Conservation (phyloP, 2,113 vertebrate genomes). For the Silurus meridionalis region DNA sequence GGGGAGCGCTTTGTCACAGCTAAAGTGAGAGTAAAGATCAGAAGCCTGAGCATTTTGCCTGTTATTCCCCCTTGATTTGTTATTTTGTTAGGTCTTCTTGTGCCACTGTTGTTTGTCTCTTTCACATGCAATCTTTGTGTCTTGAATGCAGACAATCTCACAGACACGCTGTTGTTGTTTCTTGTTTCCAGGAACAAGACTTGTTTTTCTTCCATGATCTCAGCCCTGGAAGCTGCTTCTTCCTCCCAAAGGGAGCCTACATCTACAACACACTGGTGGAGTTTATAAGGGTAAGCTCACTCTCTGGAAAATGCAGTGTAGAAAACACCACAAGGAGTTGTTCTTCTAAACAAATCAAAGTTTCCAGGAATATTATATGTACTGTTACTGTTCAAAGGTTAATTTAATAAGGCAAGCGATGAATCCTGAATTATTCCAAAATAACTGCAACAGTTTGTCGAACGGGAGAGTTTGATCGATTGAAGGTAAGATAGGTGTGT, state of each 20-base stretch:
- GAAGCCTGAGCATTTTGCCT: constrained; percentile 7
- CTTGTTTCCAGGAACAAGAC: constrained; percentile 85
- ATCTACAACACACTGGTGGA: constrained; percentile 91
- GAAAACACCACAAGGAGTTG: neutral
- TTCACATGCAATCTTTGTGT: neutral
- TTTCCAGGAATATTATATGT: constrained; percentile 11
- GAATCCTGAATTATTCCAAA: neutral
- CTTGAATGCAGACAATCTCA: neutral
- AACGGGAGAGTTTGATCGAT: neutral
- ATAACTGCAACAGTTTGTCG: neutral
- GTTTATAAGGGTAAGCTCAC: constrained; percentile 86
- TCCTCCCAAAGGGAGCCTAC: constrained; percentile 92
- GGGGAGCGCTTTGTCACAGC: constrained; percentile 49
- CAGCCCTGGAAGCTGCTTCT: constrained; percentile 97
- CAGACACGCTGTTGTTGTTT: constrained; percentile 8
- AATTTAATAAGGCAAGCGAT: neutral
- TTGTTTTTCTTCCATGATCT: constrained; percentile 98
- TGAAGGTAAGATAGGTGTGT: neutral
- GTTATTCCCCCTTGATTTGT: neutral
- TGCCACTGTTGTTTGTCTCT: neutral
- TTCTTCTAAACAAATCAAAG: neutral
- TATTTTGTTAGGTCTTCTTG: neutral
- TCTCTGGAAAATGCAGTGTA: neutral
- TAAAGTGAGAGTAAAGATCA: constrained; percentile 44
- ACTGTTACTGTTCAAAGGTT: constrained; percentile 23